Conservation (phyloP, 2,888 invertebrate species). For the Erannis defoliaria region DNA sequence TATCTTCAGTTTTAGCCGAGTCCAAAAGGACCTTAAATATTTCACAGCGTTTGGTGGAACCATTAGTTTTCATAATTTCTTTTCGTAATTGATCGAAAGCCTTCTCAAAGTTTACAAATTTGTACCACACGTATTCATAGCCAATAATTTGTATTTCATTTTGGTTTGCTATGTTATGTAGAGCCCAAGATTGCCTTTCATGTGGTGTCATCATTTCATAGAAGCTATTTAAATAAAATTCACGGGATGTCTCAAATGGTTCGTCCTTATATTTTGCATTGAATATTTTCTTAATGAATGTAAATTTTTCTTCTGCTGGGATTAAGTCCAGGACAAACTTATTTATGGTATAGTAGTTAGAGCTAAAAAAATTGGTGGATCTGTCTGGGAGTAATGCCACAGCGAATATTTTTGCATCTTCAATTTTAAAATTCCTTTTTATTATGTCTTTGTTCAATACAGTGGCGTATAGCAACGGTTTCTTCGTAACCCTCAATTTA, state of each 20-base stretch:
- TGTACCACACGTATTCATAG: constrained; percentile 55
- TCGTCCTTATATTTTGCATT: constrained; percentile 48
- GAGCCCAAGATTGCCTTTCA: constrained; percentile 54
- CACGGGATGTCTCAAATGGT: constrained; percentile 51
- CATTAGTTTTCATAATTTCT: constrained; percentile 18
- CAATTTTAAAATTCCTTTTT: constrained; percentile 49
- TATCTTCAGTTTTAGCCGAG: constrained; percentile 48
- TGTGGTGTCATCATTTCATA: constrained; percentile 47
- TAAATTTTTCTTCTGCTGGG: constrained; percentile 48
- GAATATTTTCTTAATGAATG: constrained; percentile 52
- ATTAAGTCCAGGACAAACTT: constrained; percentile 57
- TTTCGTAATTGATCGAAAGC: constrained; percentile 44
- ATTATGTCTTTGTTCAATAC: constrained; percentile 52
- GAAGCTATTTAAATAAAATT: constrained; percentile 35
- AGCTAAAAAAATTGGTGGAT: constrained; percentile 55
- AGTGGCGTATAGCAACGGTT: constrained; percentile 56
- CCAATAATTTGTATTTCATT: constrained; percentile 50
- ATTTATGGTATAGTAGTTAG: constrained; percentile 50
- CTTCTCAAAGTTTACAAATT: constrained; percentile 51
- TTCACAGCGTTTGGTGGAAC: constrained; percentile 25
- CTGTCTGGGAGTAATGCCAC: constrained; percentile 50
- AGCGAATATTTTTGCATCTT: constrained; percentile 59
- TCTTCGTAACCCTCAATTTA: constrained; percentile 58
- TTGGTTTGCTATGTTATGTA: constrained; percentile 8
- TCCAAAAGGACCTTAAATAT: constrained; percentile 46